Conservation (phyloP, 2,113 vertebrate genomes). For the Chlamydotis undulata region DNA sequence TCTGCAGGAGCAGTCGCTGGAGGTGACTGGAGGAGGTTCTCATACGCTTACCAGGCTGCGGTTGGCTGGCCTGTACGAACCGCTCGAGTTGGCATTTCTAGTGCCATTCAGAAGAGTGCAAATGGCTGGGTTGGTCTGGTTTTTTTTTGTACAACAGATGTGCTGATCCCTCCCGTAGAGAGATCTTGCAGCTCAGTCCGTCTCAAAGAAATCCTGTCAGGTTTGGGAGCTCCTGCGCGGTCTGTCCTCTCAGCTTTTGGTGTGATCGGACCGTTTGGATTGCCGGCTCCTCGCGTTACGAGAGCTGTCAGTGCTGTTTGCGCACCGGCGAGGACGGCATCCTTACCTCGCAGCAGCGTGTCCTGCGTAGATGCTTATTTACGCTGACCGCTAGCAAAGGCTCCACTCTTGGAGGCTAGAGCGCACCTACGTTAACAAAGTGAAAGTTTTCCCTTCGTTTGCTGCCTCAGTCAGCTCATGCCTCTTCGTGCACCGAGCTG, state of each 20-base stretch:
- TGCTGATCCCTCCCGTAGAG: background rate
- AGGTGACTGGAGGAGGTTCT: background rate
- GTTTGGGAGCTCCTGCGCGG: background rate
- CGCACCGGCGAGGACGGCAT: background rate
- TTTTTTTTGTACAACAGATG: background rate
- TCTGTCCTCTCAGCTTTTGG: background rate
- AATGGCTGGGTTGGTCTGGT: too few species aligned
- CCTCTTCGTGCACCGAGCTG: fast-evolving
- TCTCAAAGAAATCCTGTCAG: background rate
- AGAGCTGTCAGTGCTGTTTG: background rate
- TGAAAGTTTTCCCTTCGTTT: background rate
- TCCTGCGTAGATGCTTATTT: background rate
- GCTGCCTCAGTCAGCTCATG: background rate
- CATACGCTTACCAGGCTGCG: background rate
- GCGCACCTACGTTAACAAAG: fast-evolving
- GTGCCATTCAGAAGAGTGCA: fast-evolving
- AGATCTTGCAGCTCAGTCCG: background rate
- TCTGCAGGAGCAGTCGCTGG: background rate
- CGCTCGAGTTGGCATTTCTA: background rate
- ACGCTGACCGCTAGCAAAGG: background rate
- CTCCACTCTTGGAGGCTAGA: background rate
- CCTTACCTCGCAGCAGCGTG: fast-evolving
- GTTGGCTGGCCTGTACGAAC: background rate
- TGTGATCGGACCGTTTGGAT: background rate
- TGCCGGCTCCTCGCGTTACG: background rate